Percentiles rank a stretch among this genome's conserved stretches.
These are phyloP conservation scores for Odontocerum albicorne DNA, from an alignment of 2,888 invertebrate species.

Conservation along the genomic window DNA sequence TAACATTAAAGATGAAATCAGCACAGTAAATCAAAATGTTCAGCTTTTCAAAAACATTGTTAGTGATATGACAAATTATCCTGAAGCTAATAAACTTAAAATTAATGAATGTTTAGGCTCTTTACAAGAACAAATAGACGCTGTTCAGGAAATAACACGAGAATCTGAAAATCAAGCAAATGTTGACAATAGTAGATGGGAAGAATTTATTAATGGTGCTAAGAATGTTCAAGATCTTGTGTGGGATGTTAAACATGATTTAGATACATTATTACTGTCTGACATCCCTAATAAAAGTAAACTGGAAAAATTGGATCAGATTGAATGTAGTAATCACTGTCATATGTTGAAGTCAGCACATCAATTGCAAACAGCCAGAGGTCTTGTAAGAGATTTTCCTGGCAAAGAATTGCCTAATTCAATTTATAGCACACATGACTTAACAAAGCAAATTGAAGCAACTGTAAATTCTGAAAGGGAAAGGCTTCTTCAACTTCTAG, in stretches of 20 bases:
- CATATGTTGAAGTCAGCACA: conserved; percentile 63
- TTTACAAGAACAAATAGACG: conserved; percentile 67
- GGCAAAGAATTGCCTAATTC: conserved; percentile 69
- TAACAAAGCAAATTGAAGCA: conserved; percentile 69
- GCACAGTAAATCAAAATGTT: conserved; percentile 67
- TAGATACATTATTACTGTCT: conserved; percentile 60
- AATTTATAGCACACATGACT: conserved; percentile 66
- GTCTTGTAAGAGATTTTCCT: conserved; percentile 68
- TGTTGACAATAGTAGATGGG: conserved; percentile 57
- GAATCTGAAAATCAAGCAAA: conserved; percentile 57
- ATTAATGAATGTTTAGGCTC: conserved; percentile 61
- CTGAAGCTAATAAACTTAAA: conserved; percentile 47
- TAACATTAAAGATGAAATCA: conserved; percentile 66
- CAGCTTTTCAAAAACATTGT: conserved; percentile 63
- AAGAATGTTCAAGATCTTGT: conserved; percentile 59
- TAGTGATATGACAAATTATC: conserved; percentile 42
- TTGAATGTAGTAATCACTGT: conserved; percentile 68
- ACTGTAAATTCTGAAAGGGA: conserved; percentile 72
- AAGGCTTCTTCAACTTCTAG: conserved; percentile 71
- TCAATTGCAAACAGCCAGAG: conserved; percentile 63
- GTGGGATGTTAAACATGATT: conserved; percentile 51
- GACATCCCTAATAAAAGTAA: conserved; percentile 69
- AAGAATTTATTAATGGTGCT: conserved; percentile 67
- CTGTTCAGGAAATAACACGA: conserved; percentile 68
- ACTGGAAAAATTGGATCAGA: conserved; percentile 67